Percentiles rank a stretch among this genome's conserved stretches.
phyloP scores from a whole-genome alignment of 2,113 vertebrate species.

The Tor tambroides region DNA sequence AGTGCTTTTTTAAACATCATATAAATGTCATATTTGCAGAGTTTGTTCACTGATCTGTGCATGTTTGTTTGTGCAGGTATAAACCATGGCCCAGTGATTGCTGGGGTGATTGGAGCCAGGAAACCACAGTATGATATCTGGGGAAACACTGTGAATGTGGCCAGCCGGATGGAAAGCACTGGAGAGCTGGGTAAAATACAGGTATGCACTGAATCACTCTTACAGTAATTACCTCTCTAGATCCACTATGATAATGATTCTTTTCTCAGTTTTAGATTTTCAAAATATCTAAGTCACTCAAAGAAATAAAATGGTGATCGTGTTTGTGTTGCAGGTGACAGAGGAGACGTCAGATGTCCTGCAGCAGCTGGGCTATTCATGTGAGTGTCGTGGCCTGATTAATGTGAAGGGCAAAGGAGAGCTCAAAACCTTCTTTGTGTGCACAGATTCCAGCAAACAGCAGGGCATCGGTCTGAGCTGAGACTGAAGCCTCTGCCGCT shows the following conservation, averaged over 20 bases:
- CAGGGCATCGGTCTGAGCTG: conserved; percentile 88
- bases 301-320: not conserved
- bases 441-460: conserved; percentile 92
- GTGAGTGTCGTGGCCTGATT: conserved; percentile 93
- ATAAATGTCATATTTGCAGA: not conserved
- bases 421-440: conserved; percentile 94
- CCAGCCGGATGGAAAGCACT: conserved; percentile 96
- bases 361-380: conserved; percentile 88
- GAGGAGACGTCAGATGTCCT: conserved; percentile 89
- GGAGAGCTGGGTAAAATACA: conserved; percentile 97
- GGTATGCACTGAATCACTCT: conserved; percentile 70
- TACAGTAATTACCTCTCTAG: not conserved
- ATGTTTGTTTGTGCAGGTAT: conserved; percentile 80
- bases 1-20: not conserved
- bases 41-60: not conserved
- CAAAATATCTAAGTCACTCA: not conserved
- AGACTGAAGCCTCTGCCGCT: conserved; percentile 56
- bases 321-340: conserved; percentile 81
- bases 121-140: conserved; percentile 99
- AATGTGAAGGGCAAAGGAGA: conserved; percentile 98
- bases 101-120: conserved; percentile 96
- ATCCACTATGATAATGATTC: not conserved
- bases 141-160: conserved; percentile 98
- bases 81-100: conserved; percentile 95
- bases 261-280: not conserved